A percentile compares a stretch with the other conserved stretches of the same genome.
These are phyloP conservation scores for Latrodectus hesperus DNA, from an alignment of 2,888 invertebrate species.

Conservation along the genomic window DNA sequence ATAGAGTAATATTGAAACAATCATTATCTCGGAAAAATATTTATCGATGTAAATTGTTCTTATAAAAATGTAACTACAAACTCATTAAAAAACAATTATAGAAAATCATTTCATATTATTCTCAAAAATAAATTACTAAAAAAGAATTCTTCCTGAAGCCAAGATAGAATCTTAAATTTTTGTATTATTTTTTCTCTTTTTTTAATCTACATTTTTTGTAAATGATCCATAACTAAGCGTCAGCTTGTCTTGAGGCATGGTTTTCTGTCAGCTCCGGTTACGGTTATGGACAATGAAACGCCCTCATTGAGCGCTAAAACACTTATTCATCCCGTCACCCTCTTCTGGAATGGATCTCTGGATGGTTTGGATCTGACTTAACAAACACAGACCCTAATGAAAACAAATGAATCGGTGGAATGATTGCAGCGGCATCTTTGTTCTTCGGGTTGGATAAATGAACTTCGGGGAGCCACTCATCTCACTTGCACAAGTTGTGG, in stretches of 20 bases:
- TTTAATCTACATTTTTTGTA: not conserved
- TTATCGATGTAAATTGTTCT: too few species aligned
- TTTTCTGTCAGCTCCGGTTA: conserved; percentile 38
- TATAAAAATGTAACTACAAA: too few species aligned
- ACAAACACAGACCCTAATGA: conserved; percentile 58
- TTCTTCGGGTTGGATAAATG: too few species aligned
- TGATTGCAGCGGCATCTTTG: not conserved
- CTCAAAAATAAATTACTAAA: not conserved
- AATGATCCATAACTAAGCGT: conserved; percentile 17
- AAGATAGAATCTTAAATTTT: not conserved
- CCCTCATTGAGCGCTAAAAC: conserved; percentile 58
- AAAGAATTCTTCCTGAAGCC: not conserved
- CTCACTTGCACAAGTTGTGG: too few species aligned
- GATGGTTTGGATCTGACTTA: conserved; percentile 55
- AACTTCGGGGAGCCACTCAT: too few species aligned
- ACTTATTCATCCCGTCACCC: conserved; percentile 32
- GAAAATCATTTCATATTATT: not conserved
- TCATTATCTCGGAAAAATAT: too few species aligned
- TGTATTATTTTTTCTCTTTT: not conserved
- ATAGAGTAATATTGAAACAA: too few species aligned
- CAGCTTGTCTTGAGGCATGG: conserved; percentile 43
- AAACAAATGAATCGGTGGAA: conserved; percentile 39
- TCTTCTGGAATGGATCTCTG: conserved; percentile 7
- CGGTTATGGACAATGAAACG: conserved; percentile 49
- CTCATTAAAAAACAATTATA: not conserved